phyloP scores from a whole-genome alignment of 1,140 invertebrate genomes.

The Spodoptera litura region DNA sequence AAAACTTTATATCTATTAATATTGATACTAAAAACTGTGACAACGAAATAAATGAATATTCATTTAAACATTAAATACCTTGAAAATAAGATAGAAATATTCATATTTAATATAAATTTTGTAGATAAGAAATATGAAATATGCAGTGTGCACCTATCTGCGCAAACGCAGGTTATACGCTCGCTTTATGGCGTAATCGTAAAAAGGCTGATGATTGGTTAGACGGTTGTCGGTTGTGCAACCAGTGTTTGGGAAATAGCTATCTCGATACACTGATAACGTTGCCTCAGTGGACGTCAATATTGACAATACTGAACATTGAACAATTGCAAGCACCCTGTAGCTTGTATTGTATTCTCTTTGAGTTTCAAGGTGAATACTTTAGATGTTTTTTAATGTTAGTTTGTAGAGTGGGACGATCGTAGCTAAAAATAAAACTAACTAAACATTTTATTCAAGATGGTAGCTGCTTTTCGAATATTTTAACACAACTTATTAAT shows the following conservation, averaged over 20 bases:
- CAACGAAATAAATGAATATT: too few species aligned
- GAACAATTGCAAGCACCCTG: not conserved
- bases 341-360: not conserved
- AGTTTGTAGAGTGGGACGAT: too few species aligned
- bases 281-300: not conserved
- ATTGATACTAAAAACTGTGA: too few species aligned
- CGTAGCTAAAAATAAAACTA: too few species aligned
- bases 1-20: too few species aligned
- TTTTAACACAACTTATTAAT: too few species aligned
- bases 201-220: slow-evolving; percentile 67
- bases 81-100: too few species aligned
- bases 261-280: slow-evolving; percentile 58
- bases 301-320: slow-evolving; percentile 5
- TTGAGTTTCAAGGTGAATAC: not conserved
- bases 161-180: slow-evolving; percentile 42
- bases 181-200: slow-evolving; percentile 67
- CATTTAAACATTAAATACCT: too few species aligned
- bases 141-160: slow-evolving; percentile 42
- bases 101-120: not conserved
- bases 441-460: too few species aligned
- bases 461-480: too few species aligned
- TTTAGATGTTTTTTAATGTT: too few species aligned
- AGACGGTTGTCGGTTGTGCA: slow-evolving; percentile 61
- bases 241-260: slow-evolving; percentile 63
- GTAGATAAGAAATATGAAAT: not conserved